A percentile compares a stretch with the other conserved stretches of the same genome.
phyloP scores from a whole-genome alignment of 2,113 vertebrate species.

The Anolis carolinensis region DNA sequence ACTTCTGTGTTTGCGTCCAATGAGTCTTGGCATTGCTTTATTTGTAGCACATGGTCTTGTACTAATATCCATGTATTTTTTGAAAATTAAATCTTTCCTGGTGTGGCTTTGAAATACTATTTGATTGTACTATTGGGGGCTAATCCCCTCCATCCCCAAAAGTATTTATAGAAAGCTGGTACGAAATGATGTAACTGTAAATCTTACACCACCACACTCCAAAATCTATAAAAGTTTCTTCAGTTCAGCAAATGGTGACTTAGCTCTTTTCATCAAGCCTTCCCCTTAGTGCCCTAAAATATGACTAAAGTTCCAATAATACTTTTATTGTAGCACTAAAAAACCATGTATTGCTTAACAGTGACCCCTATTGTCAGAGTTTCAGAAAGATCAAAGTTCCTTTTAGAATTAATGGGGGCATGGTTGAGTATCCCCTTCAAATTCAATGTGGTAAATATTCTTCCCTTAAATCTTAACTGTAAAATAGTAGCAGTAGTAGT shows the following conservation, averaged over 20 bases:
- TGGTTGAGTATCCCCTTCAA: background rate
- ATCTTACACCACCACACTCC: background rate
- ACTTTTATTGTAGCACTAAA: background rate
- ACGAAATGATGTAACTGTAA: too few relatives aligned
- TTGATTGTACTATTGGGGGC: background rate
- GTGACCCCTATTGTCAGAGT: background rate
- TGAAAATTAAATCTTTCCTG: background rate
- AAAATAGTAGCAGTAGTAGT: background rate
- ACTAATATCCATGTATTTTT: background rate
- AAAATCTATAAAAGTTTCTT: background rate
- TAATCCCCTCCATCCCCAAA: too few relatives aligned
- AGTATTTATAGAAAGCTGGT: too few relatives aligned
- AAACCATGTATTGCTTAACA: background rate
- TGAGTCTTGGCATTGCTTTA: background rate
- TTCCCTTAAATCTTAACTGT: background rate
- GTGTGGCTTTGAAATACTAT: background rate
- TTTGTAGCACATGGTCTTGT: background rate
- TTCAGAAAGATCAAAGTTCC: background rate
- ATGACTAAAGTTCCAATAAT: background rate
- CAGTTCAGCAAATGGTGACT: background rate
- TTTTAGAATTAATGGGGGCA: background rate
- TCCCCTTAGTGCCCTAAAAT: background rate
- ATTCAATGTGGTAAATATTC: background rate
- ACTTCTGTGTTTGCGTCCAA: background rate
- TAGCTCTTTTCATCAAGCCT: too few relatives aligned